phyloP scores from a whole-genome alignment of 2,797 vertebrate genomes.

The Hyperoplus immaculatus region DNA sequence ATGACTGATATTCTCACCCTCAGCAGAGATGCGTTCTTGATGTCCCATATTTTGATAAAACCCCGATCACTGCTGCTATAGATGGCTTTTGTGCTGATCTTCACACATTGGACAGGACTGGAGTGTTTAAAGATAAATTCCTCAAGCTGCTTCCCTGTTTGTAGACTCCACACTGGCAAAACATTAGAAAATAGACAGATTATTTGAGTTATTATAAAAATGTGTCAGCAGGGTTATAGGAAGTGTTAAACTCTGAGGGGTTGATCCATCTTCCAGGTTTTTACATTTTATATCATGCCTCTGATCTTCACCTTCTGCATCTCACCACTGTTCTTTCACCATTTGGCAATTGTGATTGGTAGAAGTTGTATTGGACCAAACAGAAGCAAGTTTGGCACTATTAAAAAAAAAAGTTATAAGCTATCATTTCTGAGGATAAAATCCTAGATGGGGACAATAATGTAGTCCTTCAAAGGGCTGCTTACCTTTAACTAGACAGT shows the following conservation, averaged over 20 bases:
- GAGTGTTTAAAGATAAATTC: slow-evolving; percentile 87
- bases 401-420: neutral
- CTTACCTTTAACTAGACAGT: slow-evolving; percentile 90
- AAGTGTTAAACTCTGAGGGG: neutral
- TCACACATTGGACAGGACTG: slow-evolving; percentile 84
- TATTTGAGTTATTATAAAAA: neutral
- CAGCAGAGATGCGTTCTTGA: slow-evolving; percentile 76
- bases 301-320: too few relatives aligned
- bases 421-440: neutral
- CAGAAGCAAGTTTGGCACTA: neutral
- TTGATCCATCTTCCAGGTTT: neutral
- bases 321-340: too few relatives aligned
- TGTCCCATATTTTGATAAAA: slow-evolving; percentile 89
- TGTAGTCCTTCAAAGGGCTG: neutral
- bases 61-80: slow-evolving; percentile 89
- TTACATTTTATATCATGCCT: too few relatives aligned
- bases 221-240: neutral
- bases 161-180: slow-evolving; percentile 89
- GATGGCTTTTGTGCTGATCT: slow-evolving; percentile 77
- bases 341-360: neutral
- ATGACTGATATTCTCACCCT: slow-evolving; percentile 80
- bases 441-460: neutral
- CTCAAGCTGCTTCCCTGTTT: slow-evolving; percentile 81
- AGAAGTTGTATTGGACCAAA: neutral
- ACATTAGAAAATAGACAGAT: neutral